These are phyloP conservation scores for Lasioglossum lativentre DNA, from an alignment of 2,888 invertebrate genomes.

Conservation along the genomic window DNA sequence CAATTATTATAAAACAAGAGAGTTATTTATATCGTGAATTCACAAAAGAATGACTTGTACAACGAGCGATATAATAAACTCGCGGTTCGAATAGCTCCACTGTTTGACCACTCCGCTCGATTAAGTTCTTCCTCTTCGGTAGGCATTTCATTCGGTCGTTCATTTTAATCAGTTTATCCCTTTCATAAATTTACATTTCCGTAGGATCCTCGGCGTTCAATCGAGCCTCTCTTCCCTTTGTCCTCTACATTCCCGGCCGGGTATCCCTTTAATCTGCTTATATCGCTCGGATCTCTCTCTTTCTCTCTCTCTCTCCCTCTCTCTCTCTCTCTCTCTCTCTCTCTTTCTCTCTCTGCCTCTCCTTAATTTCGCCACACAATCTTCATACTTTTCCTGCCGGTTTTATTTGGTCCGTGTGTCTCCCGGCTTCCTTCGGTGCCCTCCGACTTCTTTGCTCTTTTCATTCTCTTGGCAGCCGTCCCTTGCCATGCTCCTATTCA, in stretches of 20 bases:
- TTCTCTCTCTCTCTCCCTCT: background rate
- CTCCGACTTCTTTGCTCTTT: conserved; percentile 3
- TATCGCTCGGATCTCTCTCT: background rate
- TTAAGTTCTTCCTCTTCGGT: background rate
- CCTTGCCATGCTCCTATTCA: background rate
- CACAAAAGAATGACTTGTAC: too few species aligned
- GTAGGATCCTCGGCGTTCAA: background rate
- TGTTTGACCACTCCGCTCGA: background rate
- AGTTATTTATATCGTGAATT: too few species aligned
- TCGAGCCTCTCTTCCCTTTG: background rate
- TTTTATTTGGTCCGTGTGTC: conserved; percentile 9
- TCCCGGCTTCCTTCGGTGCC: background rate
- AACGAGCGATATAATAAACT: background rate
- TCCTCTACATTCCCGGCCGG: background rate
- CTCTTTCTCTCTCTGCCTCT: too few species aligned
- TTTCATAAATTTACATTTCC: conserved; percentile 7
- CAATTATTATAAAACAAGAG: too few species aligned
- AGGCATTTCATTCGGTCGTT: background rate
- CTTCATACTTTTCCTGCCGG: background rate
- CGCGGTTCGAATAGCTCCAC: background rate
- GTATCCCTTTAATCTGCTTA: background rate
- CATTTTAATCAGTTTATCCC: background rate
- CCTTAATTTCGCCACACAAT: conserved; percentile 15
- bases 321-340: background rate
- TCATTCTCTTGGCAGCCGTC: background rate